Conservation (phyloP, 2,888 invertebrate genomes). For the Cyclophora punctaria region DNA sequence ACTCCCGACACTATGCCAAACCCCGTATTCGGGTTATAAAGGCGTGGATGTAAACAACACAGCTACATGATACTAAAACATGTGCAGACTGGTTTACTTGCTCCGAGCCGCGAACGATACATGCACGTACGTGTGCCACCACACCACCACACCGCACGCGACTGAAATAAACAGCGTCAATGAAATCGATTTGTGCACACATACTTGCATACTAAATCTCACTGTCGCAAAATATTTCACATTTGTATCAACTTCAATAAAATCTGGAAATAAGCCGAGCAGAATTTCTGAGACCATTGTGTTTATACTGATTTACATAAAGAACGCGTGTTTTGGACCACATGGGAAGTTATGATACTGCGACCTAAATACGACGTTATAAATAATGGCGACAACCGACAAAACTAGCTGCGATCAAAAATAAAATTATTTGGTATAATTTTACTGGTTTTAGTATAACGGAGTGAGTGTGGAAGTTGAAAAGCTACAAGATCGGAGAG, state of each 20-base stretch:
- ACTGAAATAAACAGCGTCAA: constrained; percentile 43
- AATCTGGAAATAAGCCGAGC: too few species aligned
- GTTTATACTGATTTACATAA: too few species aligned
- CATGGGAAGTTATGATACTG: constrained; percentile 3
- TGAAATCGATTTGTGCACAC: constrained; percentile 38
- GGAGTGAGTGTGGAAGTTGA: constrained; percentile 3
- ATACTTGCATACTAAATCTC: neutral
- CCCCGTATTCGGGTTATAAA: constrained; percentile 12
- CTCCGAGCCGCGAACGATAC: constrained; percentile 16
- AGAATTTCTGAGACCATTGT: too few species aligned
- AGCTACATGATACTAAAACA: constrained; percentile 13
- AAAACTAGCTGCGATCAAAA: too few species aligned
- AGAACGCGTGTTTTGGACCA: neutral
- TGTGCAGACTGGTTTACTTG: constrained; percentile 15
- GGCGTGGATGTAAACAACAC: constrained; percentile 20
- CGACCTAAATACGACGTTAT: constrained; percentile 7
- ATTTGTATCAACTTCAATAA: too few species aligned
- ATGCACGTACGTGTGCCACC: constrained; percentile 10
- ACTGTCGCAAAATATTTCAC: too few species aligned
- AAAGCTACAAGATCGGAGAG: constrained; percentile 28
- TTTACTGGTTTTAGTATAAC: too few species aligned
- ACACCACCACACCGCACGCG: constrained; percentile 27
- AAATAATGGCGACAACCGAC: constrained; percentile 2
- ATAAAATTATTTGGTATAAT: too few species aligned
- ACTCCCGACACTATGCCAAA: constrained; percentile 1